Evolutionary conservation across 2,888 invertebrate species (phyloP), one percentile per base, ranked within the genome.

Genomic region (Leptura quadrifasciata): DNA sequence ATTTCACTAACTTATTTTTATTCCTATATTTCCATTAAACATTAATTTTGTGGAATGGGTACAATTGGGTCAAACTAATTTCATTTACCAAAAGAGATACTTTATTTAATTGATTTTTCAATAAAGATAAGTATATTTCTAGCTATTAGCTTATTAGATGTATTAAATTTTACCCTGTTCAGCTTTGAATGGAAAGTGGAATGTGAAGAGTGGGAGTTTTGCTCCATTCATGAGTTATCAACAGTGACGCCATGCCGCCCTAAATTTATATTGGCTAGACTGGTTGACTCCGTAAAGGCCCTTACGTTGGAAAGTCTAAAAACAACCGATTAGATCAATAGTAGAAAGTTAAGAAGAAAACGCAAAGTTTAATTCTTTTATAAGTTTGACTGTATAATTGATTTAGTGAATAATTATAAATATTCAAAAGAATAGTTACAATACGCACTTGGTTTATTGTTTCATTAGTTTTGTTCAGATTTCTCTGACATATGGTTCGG

Each of bases 231-330:
- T 47, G 15, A 47, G 47, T 47, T 47, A 39, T 47, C 47, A 47
- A 5, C n/a, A 47, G n/a, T 47, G 39, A n/a, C 47, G 47, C 47
- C 47, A 47, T 47, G n/a, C 4, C 47, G 47, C 47, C 47, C 47
- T 47, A 15, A 47, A 47, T 47, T 47, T n/a, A 47, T 47, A n/a
- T 47, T n/a, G 47, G 47, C 47, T 47, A 47, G 47, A 47, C 47
- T 47, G n/a, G n/a, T 2, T n/a, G 47, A n/a, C 47, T 47, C 12
- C 47, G n/a, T 47, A 47, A 4, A 31, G 5, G 3, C 47, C 47
- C n/a, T 47, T 39, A 15, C 39, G 10, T 15, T 39, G 12, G 39
- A 47, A 47, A 47, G 47, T n/a, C 47, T n/a, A n/a, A 47, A 47
- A 47, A 47, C 15, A 15, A n/a, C n/a, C n/a, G n/a, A 3, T 47